These are phyloP conservation scores for Megastigmus dorsalis DNA, from an alignment of 2,888 invertebrate species.

Conservation along the genomic window DNA sequence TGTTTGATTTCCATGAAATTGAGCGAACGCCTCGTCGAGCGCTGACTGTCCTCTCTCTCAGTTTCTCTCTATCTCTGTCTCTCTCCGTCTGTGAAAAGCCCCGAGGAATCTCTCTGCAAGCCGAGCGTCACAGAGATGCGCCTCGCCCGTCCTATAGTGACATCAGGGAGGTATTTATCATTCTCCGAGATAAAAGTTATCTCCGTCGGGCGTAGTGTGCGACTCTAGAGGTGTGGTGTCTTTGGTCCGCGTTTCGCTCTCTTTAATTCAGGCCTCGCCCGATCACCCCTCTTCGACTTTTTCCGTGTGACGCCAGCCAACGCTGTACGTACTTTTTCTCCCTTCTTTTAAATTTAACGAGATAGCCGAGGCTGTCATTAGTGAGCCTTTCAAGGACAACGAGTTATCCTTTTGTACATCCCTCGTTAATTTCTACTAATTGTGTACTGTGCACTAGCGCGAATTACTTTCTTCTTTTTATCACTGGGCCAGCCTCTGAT, in stretches of 20 bases:
- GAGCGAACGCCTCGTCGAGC: neutral
- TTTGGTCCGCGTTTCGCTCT: conserved; percentile 13
- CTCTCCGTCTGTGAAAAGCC: neutral
- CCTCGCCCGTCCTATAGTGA: neutral
- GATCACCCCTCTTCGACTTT: conserved; percentile 8
- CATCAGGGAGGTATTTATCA: conserved; percentile 55
- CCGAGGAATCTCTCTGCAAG: conserved; percentile 3
- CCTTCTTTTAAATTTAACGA: conserved; percentile 41
- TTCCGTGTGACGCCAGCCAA: too few species aligned
- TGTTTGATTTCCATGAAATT: conserved; percentile 20
- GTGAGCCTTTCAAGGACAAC: too few species aligned
- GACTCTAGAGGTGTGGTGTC: neutral
- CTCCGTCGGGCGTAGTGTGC: conserved; percentile 25
- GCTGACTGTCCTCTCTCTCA: too few species aligned
- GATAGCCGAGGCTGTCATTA: too few species aligned
- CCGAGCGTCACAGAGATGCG: too few species aligned
- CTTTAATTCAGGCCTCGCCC: conserved; percentile 35
- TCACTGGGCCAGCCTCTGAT: too few species aligned
- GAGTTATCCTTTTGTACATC: too few species aligned
- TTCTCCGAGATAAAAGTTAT: conserved; percentile 56
- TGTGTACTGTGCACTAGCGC: too few species aligned
- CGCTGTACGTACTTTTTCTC: neutral
- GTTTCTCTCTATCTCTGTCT: too few species aligned
- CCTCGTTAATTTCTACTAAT: too few species aligned
- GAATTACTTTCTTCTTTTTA: too few species aligned